Conservation (phyloP, 2,797 vertebrate genomes). For the Chiloscyllium punctatum region DNA sequence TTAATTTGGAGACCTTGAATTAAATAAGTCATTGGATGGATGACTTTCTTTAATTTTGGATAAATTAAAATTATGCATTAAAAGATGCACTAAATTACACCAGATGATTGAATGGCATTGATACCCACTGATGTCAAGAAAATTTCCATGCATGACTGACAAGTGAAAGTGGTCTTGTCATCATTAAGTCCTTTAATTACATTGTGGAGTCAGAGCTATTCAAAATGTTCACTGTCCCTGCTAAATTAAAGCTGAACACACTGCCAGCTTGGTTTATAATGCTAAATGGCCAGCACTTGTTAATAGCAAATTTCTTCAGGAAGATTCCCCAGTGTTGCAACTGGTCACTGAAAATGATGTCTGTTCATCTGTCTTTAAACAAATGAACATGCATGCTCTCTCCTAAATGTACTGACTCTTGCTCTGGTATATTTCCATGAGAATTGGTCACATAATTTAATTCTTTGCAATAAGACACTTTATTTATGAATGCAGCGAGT, state of each 20-base stretch:
- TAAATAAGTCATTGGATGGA: slow-evolving; percentile 15
- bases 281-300: not conserved
- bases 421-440: not conserved
- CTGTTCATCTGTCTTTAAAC: not conserved
- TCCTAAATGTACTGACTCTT: not conserved
- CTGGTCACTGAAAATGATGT: not conserved
- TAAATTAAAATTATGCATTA: slow-evolving; percentile 31
- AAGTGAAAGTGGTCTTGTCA: slow-evolving; percentile 31
- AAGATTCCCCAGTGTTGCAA: not conserved
- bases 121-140: slow-evolving; percentile 36
- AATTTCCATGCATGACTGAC: slow-evolving; percentile 36
- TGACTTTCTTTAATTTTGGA: slow-evolving; percentile 12
- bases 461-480: not conserved
- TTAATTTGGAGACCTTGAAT: slow-evolving; percentile 38
- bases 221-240: slow-evolving; percentile 6
- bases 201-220: not conserved
- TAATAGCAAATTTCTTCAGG: not conserved
- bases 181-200: slow-evolving; percentile 34
- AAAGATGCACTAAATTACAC: slow-evolving; percentile 26
- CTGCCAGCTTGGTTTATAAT: not conserved
- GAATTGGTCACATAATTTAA: not conserved
- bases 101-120: slow-evolving; percentile 25
- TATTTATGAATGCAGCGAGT: not conserved
- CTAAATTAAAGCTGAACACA: slow-evolving; percentile 19
- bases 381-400: not conserved